Conservation (phyloP, 2,797 vertebrate species). For the Propithecus perrieri region DNA sequence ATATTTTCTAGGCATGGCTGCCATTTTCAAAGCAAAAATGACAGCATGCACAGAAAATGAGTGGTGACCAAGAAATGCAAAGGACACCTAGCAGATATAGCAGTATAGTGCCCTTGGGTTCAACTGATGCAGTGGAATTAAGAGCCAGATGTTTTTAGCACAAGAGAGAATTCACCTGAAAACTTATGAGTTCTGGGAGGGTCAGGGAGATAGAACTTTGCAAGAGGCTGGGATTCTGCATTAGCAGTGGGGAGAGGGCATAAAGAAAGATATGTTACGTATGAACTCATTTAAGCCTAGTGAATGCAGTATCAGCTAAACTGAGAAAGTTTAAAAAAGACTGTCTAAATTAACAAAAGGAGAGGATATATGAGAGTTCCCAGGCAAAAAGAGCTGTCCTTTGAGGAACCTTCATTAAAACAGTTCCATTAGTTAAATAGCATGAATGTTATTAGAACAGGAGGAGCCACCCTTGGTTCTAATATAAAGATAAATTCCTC, state of each 20-base stretch:
- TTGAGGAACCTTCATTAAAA: neutral
- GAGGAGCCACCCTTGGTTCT: neutral
- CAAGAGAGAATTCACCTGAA: neutral
- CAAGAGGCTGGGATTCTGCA: neutral
- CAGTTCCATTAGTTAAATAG: neutral
- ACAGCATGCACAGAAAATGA: rapidly evolving
- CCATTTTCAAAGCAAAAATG: neutral
- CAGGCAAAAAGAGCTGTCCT: neutral
- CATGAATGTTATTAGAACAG: neutral
- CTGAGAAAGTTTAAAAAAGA: neutral
- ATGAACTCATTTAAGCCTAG: neutral
- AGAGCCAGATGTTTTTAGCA: neutral
- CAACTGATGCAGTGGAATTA: neutral
- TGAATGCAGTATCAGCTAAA: neutral
- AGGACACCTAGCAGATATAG: neutral
- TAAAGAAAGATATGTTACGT: neutral
- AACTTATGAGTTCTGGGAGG: neutral
- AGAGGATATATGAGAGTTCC: neutral
- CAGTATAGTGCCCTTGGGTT: neutral
- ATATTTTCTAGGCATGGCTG: too few relatives aligned
- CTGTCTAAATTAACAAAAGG: neutral
- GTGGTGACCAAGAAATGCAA: too few relatives aligned
- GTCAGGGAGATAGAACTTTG: neutral
- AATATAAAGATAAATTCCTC: neutral
- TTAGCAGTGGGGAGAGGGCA: neutral